phyloP scores from a whole-genome alignment of 1,140 invertebrate species.

The Eufriesea mexicana region DNA sequence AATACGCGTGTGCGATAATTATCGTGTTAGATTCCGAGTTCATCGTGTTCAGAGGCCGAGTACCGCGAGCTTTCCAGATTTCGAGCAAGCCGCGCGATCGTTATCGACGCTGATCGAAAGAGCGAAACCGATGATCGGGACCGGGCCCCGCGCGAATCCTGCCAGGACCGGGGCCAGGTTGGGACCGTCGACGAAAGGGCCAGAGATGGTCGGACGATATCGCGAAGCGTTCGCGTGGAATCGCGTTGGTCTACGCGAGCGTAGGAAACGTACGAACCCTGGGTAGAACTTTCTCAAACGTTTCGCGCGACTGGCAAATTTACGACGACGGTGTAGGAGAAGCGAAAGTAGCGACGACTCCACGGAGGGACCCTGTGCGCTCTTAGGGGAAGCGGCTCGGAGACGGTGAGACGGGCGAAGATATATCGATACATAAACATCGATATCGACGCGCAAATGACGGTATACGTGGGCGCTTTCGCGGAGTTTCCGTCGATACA shows the following conservation, averaged over 20 bases:
- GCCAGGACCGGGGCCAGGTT: no score
- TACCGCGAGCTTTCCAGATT: not conserved
- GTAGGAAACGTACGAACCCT: not conserved
- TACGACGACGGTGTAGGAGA: not conserved
- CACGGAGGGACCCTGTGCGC: not conserved
- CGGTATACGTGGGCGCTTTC: conserved; percentile 37
- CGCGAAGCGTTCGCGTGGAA: no score
- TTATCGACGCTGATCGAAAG: not conserved
- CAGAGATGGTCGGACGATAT: no score
- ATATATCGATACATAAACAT: conserved; percentile 55
- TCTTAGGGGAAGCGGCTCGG: conserved; percentile 9
- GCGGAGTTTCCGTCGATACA: conserved; percentile 23
- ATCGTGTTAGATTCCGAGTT: conserved; percentile 8
- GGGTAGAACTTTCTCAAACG: not conserved
- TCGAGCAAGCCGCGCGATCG: not conserved
- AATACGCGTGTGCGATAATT: conserved; percentile 7
- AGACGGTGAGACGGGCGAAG: conserved; percentile 8
- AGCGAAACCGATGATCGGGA: no score
- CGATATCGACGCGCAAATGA: conserved; percentile 53
- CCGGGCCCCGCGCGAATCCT: no score
- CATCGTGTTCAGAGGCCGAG: not conserved
- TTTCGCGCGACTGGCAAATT: conserved; percentile 6
- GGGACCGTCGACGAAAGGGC: no score
- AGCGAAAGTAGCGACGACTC: not conserved
- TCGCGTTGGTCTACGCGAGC: no score